Conservation (phyloP, 1,140 invertebrate genomes). For the Penaeus indicus region DNA sequence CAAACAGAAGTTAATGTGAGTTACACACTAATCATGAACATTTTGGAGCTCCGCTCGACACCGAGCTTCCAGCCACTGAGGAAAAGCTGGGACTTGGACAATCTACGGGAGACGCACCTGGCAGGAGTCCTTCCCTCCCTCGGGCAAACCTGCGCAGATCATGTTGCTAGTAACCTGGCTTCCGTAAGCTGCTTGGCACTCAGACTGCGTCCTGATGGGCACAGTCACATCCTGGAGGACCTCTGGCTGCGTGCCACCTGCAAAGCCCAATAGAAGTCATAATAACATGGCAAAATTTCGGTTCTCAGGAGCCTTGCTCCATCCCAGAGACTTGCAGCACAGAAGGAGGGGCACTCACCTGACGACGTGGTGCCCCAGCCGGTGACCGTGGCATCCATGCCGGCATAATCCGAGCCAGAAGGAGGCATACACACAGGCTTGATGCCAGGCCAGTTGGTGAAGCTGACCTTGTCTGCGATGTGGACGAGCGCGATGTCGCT, state of each 20-base stretch:
- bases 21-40: no score
- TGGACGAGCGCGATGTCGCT: conserved; percentile 8
- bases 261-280: not conserved
- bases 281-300: not conserved
- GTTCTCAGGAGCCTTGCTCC: no score
- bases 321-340: no score
- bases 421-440: conserved; percentile 1
- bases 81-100: no score
- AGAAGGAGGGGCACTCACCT: not conserved
- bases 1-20: no score
- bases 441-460: conserved; percentile 4
- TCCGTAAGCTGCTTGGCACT: not conserved
- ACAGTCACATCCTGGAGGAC: not conserved
- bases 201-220: not conserved
- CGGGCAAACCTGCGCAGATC: conserved; percentile 24
- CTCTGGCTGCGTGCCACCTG: conserved; percentile 2
- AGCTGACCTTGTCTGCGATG: not conserved
- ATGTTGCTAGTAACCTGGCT: conserved; percentile 30
- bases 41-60: no score
- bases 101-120: conserved; percentile 4
- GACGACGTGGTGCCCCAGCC: conserved; percentile 79
- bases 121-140: conserved; percentile 37
- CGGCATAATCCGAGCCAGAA: conserved; percentile 27
- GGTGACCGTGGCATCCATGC: conserved; percentile 73
- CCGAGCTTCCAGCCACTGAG: no score